Conservation (phyloP, 53 echinoderm and acorn worm species). For the Mesocentrotus franciscanus region DNA sequence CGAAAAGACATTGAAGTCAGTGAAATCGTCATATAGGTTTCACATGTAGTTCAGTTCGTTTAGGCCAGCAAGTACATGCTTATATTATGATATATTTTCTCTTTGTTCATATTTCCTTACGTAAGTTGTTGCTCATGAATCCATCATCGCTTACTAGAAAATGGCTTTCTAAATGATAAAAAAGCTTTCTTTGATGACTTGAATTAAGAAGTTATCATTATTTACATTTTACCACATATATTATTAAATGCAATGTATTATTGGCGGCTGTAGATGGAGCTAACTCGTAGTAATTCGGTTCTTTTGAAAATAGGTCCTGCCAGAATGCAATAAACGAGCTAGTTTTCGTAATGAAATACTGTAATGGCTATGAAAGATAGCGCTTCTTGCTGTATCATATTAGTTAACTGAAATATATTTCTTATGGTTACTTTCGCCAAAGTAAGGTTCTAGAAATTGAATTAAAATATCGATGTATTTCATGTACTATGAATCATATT, state of each 20-base stretch:
- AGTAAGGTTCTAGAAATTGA: not conserved
- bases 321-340: not conserved
- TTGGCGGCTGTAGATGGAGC: not conserved
- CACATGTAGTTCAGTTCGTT: no score
- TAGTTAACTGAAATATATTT: not conserved
- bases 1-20: no score
- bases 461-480: no score
- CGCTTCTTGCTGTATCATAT: not conserved
- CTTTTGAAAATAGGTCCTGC: not conserved
- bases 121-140: no score
- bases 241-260: not conserved
- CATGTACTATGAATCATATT: no score
- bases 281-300: not conserved
- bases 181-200: not conserved
- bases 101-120: no score
- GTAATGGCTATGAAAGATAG: no score
- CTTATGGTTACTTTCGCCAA: not conserved
- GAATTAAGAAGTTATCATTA: not conserved
- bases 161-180: not conserved
- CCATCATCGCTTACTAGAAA: no score
- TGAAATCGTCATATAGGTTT: no score
- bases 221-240: not conserved
- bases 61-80: no score
- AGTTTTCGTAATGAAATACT: not conserved
- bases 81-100: no score